These are phyloP conservation scores for Typhlichthys subterraneus DNA, from an alignment of 2,797 vertebrate genomes.

Conservation along the genomic window DNA sequence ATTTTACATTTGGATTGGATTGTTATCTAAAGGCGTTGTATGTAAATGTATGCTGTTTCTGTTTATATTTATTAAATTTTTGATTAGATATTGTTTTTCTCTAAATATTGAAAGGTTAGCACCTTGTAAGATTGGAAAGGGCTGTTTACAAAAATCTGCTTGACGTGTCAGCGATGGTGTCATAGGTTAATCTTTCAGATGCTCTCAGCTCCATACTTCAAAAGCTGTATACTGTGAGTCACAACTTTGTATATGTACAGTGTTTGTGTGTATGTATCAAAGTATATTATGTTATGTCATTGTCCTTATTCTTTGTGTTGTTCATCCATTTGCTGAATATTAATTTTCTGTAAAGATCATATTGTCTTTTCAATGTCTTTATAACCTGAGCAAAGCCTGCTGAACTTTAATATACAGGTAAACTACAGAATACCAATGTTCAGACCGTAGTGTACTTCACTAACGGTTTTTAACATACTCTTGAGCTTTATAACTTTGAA, in stretches of 20 bases:
- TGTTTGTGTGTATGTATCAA: no score
- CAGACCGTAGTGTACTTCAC: constrained; percentile 62
- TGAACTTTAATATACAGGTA: not conserved
- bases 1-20: constrained; percentile 77
- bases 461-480: constrained; percentile 71
- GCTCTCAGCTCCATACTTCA: constrained; percentile 32
- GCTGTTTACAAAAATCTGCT: constrained; percentile 53
- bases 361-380: constrained; percentile 40
- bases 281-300: no score
- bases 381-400: constrained; percentile 56
- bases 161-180: constrained; percentile 52
- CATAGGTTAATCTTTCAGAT: constrained; percentile 54
- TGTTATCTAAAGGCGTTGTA: constrained; percentile 63
- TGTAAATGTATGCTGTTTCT: constrained; percentile 64
- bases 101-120: constrained; percentile 55
- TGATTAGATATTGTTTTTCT: constrained; percentile 74
- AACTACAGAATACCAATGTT: constrained; percentile 57
- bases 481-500: constrained; percentile 80
- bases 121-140: constrained; percentile 54
- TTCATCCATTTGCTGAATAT: constrained; percentile 7
- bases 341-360: constrained; percentile 30
- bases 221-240: constrained; percentile 9
- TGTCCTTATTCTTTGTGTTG: no score
- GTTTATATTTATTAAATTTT: constrained; percentile 61
- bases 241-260: constrained; percentile 10